These are phyloP conservation scores for Molorchus minor DNA, from an alignment of 2,888 invertebrate species.

Conservation along the genomic window DNA sequence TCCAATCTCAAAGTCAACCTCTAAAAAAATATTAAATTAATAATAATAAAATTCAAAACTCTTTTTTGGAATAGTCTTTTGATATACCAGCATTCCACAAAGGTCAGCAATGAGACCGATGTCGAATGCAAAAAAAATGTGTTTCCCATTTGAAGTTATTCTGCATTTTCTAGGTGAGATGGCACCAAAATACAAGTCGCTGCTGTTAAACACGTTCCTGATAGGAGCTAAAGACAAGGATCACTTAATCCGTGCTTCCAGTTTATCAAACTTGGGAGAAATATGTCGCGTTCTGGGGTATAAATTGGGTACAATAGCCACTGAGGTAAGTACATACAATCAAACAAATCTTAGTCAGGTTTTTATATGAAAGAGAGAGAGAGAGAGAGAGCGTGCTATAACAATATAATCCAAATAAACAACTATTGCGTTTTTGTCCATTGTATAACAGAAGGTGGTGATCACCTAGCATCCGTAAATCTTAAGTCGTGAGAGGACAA, in stretches of 20 bases:
- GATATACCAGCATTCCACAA: background rate
- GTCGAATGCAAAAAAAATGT: background rate
- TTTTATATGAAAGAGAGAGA: too few relatives aligned
- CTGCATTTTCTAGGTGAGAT: constrained; percentile 70
- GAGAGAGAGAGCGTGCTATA: too few relatives aligned
- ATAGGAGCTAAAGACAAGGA: constrained; percentile 75
- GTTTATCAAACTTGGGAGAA: constrained; percentile 85
- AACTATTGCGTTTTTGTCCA: too few relatives aligned
- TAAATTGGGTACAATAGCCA: constrained; percentile 74
- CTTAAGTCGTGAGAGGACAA: too few relatives aligned
- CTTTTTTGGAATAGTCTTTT: too few relatives aligned
- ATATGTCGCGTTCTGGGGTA: constrained; percentile 78
- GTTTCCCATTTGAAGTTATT: background rate
- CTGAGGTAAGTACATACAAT: constrained; percentile 69
- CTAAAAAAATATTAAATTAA: too few relatives aligned
- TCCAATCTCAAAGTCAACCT: too few relatives aligned
- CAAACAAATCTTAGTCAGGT: background rate
- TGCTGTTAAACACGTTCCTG: constrained; percentile 77
- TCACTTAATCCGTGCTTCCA: constrained; percentile 78
- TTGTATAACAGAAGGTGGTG: too few relatives aligned
- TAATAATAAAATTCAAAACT: too few relatives aligned
- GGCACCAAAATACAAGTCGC: constrained; percentile 73
- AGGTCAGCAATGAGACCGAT: background rate
- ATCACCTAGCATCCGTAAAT: too few relatives aligned
- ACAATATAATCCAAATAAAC: too few relatives aligned